A percentile compares a stretch with the other conserved stretches of the same genome.
Conservation (phyloP, 2,888 invertebrate genomes). For the Acronicta psi region DNA sequence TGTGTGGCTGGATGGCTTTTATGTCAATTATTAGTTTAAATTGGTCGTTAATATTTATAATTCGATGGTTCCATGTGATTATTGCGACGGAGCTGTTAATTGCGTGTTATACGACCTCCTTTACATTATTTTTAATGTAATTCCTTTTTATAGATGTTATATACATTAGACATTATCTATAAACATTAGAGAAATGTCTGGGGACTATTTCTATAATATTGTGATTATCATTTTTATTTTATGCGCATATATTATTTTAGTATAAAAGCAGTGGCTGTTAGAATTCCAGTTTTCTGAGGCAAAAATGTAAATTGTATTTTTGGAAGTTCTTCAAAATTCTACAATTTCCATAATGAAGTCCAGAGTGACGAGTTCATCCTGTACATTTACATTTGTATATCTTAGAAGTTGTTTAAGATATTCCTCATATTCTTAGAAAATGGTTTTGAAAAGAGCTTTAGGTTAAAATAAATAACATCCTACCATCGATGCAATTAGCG, state of each 20-base stretch:
- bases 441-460: no score
- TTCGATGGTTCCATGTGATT: slow-evolving; percentile 37
- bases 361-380: slow-evolving; percentile 14
- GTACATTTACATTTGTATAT: slow-evolving; percentile 18
- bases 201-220: slow-evolving; percentile 12
- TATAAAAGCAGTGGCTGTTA: neutral
- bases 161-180: no score
- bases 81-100: slow-evolving; percentile 33
- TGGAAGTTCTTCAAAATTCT: slow-evolving; percentile 32
- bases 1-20: slow-evolving; percentile 40
- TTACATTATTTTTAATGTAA: slow-evolving; percentile 24
- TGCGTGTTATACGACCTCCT: slow-evolving; percentile 35
- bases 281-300: neutral
- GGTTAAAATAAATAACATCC: no score
- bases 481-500: no score
- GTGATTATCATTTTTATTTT: slow-evolving; percentile 4
- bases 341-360: slow-evolving; percentile 39
- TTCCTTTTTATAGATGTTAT: slow-evolving; percentile 8
- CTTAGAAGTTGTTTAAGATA: neutral
- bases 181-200: slow-evolving; percentile 9
- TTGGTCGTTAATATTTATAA: slow-evolving; percentile 58
- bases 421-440: no score
- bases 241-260: slow-evolving; percentile 1
- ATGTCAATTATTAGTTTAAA: slow-evolving; percentile 56
- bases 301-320: slow-evolving; percentile 40